Evolutionary conservation across 35 echinoderm and acorn worm genomes (phyloP), one percentile per base, ranked within the genome.

Genomic region (Holothuria glaberrima): DNA sequence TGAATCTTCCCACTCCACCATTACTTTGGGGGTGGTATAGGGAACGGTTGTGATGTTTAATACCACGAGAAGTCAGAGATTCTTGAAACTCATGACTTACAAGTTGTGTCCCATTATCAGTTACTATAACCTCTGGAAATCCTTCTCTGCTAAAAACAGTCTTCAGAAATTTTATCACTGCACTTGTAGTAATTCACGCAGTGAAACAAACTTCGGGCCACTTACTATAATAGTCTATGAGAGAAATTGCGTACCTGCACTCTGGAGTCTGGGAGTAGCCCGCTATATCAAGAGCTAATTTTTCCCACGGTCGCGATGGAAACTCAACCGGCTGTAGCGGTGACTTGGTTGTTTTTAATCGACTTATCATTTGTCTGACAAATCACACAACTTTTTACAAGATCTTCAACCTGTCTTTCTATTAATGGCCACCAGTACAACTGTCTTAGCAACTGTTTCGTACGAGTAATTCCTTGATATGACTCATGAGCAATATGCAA

Each of bases 391-490:
- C 71, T 31, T 21, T 71, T 66, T 2, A 86, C 32, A 2, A 88
- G 12, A 19, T 88, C 68, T 58, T 88, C 86, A 21, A 88, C 68
- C 30, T 88, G 86, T 84, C 12, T 24, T 50, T 73, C 86, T 74
- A 48, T 1, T n/a, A 72, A 18, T 14, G 62, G 84, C 84, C 64
- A 87, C 84, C 84, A 69, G 36, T 46, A 87, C 14, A 68, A 32
- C 12, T 87, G 59, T 48, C 84, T 34, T 22, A 87, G 44, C 4
- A 41, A 17, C 45, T 69, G 84, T 68, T 87, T 87, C 2, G 84
- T 87, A 41, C 62, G 59, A 10, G 84, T 69, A 59, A 87, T 87
- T 10, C 84, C 84, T 70, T 87, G 31, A 30, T 87, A 30, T 9
- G 65, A 36, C 58, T 44, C 63, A 36, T 87, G 46, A 30, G 21